Percentiles rank a stretch among this genome's conserved stretches.
phyloP scores from a whole-genome alignment of 2,797 vertebrate species.

The Eremophila alpestris region DNA sequence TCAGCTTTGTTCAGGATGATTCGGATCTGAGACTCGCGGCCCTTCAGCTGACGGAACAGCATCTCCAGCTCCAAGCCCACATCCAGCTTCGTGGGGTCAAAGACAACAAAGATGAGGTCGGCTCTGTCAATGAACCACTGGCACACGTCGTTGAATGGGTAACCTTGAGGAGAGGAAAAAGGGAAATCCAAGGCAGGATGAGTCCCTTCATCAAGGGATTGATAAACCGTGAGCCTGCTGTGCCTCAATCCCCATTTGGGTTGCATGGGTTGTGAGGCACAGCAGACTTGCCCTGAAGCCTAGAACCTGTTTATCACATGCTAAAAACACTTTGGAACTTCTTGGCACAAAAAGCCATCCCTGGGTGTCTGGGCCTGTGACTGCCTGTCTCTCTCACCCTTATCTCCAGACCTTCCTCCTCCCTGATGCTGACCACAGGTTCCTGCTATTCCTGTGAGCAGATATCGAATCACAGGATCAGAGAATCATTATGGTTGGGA shows the following conservation, averaged over 20 bases:
- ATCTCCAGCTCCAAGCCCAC: slow-evolving; percentile 96
- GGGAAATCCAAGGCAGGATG: neutral
- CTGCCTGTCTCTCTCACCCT: neutral
- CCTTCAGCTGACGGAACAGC: slow-evolving; percentile 96
- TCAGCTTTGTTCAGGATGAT: slow-evolving; percentile 98
- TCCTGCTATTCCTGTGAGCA: neutral
- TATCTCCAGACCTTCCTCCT: neutral
- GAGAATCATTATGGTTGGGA: neutral
- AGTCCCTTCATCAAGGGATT: neutral
- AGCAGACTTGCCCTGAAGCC: neutral
- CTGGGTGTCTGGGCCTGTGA: neutral
- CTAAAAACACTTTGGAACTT: neutral
- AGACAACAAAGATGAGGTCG: slow-evolving; percentile 96
- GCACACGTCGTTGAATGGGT: slow-evolving; percentile 98
- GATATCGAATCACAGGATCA: neutral
- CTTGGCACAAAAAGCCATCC: neutral
- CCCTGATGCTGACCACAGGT: neutral
- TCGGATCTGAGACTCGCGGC: slow-evolving; percentile 96
- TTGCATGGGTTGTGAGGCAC: neutral
- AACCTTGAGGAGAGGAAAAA: slow-evolving; percentile 78
- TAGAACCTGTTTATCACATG: neutral
- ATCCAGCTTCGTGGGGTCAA: slow-evolving; percentile 96
- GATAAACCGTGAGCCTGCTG: neutral
- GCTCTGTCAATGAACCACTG: slow-evolving; percentile 99
- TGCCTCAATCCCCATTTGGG: neutral